Evolutionary conservation across 2,113 vertebrate species (phyloP).

Genomic region (Theristicus caerulescens): DNA sequence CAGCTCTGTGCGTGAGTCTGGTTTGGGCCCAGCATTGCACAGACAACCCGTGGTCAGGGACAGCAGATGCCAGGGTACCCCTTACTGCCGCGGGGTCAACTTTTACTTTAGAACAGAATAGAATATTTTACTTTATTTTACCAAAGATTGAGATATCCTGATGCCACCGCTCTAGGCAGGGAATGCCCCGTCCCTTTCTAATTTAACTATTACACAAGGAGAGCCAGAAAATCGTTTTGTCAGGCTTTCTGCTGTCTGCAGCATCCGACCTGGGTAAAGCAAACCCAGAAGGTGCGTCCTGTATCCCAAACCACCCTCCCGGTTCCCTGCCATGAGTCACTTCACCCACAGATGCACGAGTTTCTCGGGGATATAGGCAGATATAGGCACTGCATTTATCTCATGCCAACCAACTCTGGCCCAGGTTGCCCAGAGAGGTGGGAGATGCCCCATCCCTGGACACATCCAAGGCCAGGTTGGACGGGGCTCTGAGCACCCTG

Average conservation of each 20-base stretch:
- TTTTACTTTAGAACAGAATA: neutral
- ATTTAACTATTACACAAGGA: neutral
- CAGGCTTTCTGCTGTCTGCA: neutral
- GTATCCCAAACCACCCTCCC: neutral
- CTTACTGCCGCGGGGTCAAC: fast-evolving
- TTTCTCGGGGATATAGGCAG: neutral
- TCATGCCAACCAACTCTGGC: neutral
- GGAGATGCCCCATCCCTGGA: neutral
- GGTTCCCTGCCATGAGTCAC: neutral
- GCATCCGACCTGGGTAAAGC: neutral
- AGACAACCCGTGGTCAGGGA: neutral
- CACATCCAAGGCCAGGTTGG: neutral
- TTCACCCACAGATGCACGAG: fast-evolving
- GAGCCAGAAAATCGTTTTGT: neutral
- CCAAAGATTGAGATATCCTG: neutral
- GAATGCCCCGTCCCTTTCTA: neutral
- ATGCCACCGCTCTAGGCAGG: neutral
- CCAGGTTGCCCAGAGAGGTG: neutral
- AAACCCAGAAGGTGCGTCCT: too few species aligned
- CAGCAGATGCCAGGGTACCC: neutral
- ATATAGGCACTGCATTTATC: neutral
- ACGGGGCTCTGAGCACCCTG: neutral
- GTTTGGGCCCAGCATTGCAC: neutral
- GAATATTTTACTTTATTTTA: neutral
- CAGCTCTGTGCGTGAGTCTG: fast-evolving